Evolutionary conservation across 2,113 vertebrate genomes (phyloP).

Genomic region (Noturus placidus): DNA sequence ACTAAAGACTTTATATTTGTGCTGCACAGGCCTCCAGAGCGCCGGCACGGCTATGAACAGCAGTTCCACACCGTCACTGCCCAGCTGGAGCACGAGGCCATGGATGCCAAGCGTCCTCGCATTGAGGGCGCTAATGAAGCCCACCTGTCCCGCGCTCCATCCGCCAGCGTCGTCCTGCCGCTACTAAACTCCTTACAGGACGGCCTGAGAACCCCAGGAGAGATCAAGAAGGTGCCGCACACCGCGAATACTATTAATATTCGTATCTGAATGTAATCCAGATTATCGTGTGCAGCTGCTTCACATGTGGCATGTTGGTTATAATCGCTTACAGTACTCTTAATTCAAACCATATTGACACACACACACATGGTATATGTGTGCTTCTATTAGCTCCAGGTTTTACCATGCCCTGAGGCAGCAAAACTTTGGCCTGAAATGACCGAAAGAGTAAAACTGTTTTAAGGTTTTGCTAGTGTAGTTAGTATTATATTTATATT

Average conservation of each 20-base stretch:
- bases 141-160: conserved; percentile 81
- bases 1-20: neutral
- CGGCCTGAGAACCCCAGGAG: conserved; percentile 80
- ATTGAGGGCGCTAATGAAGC: conserved; percentile 85
- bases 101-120: conserved; percentile 90
- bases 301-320: neutral
- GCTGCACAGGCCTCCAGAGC: conserved; percentile 86
- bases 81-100: conserved; percentile 82
- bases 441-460: too few species aligned
- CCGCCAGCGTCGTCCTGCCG: conserved; percentile 75
- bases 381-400: neutral
- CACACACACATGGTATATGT: too few species aligned
- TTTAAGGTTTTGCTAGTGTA: neutral
- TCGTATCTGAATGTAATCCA: neutral
- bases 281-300: neutral
- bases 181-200: conserved; percentile 85
- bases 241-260: conserved; percentile 5
- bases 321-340: neutral
- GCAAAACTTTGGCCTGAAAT: neutral
- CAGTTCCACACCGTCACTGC: conserved; percentile 81
- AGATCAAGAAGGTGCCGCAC: conserved; percentile 86
- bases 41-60: conserved; percentile 90
- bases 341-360: neutral
- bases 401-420: neutral
- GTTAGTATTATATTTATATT: too few species aligned